Evolutionary conservation across 2,888 invertebrate genomes (phyloP).

Genomic region (Phortica okadai): DNA sequence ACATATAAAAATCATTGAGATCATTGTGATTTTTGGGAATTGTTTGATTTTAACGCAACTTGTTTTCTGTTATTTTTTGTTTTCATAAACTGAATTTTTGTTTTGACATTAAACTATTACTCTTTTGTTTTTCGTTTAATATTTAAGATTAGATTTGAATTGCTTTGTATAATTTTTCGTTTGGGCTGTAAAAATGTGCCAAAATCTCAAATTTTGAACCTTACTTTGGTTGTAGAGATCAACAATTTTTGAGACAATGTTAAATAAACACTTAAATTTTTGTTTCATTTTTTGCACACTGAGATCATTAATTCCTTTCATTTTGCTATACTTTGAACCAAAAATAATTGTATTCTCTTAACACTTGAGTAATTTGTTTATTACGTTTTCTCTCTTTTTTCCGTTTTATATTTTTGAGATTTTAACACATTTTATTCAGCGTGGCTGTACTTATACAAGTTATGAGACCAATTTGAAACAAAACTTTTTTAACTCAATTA

Average conservation of each 20-base stretch:
- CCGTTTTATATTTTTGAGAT: slow-evolving; percentile 32
- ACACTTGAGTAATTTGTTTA: not conserved
- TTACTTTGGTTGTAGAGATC: slow-evolving; percentile 66
- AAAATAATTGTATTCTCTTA: not conserved
- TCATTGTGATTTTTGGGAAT: slow-evolving; percentile 77
- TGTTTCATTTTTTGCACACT: slow-evolving; percentile 40
- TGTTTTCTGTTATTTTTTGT: slow-evolving; percentile 13
- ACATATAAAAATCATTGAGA: slow-evolving; percentile 73
- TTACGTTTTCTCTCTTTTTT: slow-evolving; percentile 29
- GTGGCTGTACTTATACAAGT: slow-evolving; percentile 42
- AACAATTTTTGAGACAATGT: slow-evolving; percentile 50
- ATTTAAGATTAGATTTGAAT: slow-evolving; percentile 61
- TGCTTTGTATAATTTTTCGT: slow-evolving; percentile 51
- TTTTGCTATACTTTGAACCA: not conserved
- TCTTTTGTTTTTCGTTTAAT: slow-evolving; percentile 48
- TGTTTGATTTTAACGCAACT: slow-evolving; percentile 59
- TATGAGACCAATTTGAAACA: slow-evolving; percentile 76
- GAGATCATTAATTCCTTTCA: slow-evolving; percentile 17
- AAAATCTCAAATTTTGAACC: slow-evolving; percentile 35
- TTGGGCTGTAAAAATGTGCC: slow-evolving; percentile 42
- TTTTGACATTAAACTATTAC: slow-evolving; percentile 32
- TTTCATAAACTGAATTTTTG: slow-evolving; percentile 20
- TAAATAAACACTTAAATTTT: slow-evolving; percentile 25
- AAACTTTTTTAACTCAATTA: slow-evolving; percentile 16
- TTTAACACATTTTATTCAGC: slow-evolving; percentile 49